Base-by-base conservation (phyloP, 2,888 invertebrate genomes). In the Hemaris fuciformis region DNA sequence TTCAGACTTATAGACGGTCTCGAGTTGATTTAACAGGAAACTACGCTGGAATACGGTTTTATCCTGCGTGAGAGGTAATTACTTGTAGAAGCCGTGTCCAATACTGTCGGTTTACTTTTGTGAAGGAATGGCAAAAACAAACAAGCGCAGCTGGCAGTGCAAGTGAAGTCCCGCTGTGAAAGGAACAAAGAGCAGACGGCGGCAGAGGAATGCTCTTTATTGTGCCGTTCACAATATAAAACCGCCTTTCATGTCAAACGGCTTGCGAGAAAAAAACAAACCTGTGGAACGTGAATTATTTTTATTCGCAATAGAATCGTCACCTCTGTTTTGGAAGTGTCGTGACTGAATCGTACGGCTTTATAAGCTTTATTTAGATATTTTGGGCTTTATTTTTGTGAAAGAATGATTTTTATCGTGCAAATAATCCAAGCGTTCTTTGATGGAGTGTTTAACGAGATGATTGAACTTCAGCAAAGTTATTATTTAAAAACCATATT, bases 151-250 rank as follows among this genome's bases (percentile, higher is more conserved):
- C 34, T 27, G 64, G 65, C 53, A 69, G 70, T 79, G 80, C 78
- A 80, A 76, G 76, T 79, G 78, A 80, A 79, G 72, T 74, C 71
- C 41, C 58, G 45, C 46, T 56, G 58, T 73, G 70, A 74, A 76
- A 76, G 66, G 75, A 77, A 81, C 80, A 81, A 81, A 78, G 70
- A 71, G 66, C 64, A 69, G 65, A 67, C 65, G 68, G 67, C 72
- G 42, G 43, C 43, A 23, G 22, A 57, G 57, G 68, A 68, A 65
- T 76, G 75, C 68, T 76, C 70, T 81, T 78, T 79, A 77, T 80
- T 81, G 76, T 81, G 74, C 68, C 58, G 57, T 63, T 65, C 68
- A 76, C 76, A 80, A 78, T 76, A 76, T 72, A 66, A 79, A 79
- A 74, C 70, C 71, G 71, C 73, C 73, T 76, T 80, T 79, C 68